These are phyloP conservation scores for Neopelma chrysocephalum DNA, from an alignment of 2,797 vertebrate genomes.

Conservation along the genomic window DNA sequence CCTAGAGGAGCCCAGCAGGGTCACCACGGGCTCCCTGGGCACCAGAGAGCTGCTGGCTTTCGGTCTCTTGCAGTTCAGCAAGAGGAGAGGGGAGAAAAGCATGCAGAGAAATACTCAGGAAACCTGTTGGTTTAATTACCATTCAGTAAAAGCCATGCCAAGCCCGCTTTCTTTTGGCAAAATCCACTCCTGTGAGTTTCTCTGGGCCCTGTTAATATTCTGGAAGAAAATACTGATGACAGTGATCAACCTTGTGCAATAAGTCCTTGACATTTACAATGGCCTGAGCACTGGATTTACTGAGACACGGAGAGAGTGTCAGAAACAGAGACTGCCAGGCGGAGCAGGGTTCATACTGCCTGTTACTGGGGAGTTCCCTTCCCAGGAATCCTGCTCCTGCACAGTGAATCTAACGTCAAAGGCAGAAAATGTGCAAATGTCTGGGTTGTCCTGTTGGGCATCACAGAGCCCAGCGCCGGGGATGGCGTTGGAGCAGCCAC, in stretches of 20 bases:
- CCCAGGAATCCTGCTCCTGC: neutral
- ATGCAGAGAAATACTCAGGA: constrained; percentile 71
- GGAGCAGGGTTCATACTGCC: neutral
- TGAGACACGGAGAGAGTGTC: neutral
- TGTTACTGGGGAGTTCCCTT: neutral
- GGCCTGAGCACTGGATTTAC: constrained; percentile 48
- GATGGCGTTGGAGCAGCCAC: fast-evolving
- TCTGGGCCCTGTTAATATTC: constrained; percentile 45
- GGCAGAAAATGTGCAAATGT: neutral
- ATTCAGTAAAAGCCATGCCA: constrained; percentile 70
- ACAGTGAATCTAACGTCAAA: neutral
- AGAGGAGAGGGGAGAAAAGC: constrained; percentile 24
- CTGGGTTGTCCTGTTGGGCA: neutral
- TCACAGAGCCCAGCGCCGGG: fast-evolving
- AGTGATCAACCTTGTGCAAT: constrained; percentile 58
- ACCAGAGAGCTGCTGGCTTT: neutral
- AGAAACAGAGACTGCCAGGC: neutral
- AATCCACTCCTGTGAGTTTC: constrained; percentile 62
- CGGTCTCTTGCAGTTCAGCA: neutral
- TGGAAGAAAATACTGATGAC: constrained; percentile 67
- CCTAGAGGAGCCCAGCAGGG: neutral
- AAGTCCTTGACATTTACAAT: constrained; percentile 63
- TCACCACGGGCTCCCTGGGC: neutral
- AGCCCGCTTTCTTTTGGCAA: constrained; percentile 56
- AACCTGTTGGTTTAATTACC: constrained; percentile 64